These are phyloP conservation scores for Hypotaenidia okinawae DNA, from an alignment of 2,797 vertebrate species.

Conservation along the genomic window DNA sequence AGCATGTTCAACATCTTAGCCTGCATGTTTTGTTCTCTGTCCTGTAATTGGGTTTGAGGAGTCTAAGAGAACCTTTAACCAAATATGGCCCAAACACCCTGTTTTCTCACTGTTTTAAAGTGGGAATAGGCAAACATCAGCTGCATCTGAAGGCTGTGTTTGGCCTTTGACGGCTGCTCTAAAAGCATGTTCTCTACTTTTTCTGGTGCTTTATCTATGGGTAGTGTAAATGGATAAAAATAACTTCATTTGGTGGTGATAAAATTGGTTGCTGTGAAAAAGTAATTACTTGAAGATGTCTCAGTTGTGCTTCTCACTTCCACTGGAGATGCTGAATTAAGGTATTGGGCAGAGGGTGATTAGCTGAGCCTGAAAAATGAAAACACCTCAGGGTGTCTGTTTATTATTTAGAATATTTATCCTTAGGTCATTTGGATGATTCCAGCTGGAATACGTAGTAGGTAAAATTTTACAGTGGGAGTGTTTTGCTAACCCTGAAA, in stretches of 20 bases:
- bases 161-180: background rate
- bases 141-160: background rate
- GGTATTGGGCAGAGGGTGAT: background rate
- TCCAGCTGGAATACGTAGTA: background rate
- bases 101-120: background rate
- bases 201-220: background rate
- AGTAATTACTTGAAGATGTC: slow-evolving; percentile 28
- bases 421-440: background rate
- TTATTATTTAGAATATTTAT: background rate
- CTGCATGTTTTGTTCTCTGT: background rate
- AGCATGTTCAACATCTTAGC: background rate
- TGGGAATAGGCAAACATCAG: background rate
- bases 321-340: background rate
- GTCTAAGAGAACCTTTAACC: background rate
- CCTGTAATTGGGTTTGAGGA: background rate
- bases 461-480: background rate
- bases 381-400: background rate
- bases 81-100: background rate
- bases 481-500: background rate
- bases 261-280: slow-evolving; percentile 44
- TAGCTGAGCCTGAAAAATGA: background rate
- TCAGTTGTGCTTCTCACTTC: slow-evolving; percentile 9
- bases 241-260: background rate
- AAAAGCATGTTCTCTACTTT: background rate
- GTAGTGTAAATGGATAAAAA: background rate